These are phyloP conservation scores for Sardina pilchardus DNA, from an alignment of 2,113 vertebrate species.

Conservation along the genomic window DNA sequence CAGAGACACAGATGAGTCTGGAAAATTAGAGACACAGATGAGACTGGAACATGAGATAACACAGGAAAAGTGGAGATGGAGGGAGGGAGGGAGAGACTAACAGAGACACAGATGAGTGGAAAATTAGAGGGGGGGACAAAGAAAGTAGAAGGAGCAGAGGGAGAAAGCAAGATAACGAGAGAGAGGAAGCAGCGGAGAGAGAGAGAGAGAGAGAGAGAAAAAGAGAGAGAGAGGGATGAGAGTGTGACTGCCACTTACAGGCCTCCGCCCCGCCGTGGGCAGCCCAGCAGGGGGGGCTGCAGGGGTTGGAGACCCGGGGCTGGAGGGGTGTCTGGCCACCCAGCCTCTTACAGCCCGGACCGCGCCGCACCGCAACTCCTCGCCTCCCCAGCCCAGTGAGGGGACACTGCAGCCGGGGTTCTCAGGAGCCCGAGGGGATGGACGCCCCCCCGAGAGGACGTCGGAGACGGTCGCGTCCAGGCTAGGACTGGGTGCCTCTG, in stretches of 20 bases:
- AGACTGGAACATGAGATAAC: too few relatives aligned
- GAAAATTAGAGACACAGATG: slow-evolving; percentile 38
- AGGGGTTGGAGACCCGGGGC: slow-evolving; percentile 67
- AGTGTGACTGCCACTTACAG: slow-evolving; percentile 88
- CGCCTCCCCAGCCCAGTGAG: background rate
- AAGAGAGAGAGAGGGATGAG: slow-evolving; percentile 37
- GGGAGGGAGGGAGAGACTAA: background rate
- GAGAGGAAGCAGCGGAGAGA: too few relatives aligned
- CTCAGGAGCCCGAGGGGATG: background rate
- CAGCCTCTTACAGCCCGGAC: slow-evolving; percentile 94
- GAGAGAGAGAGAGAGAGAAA: slow-evolving; percentile 36
- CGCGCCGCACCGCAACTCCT: slow-evolving; percentile 57
- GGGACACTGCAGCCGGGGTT: background rate
- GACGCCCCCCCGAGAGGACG: slow-evolving; percentile 36
- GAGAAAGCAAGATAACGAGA: too few relatives aligned
- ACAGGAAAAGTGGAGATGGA: background rate
- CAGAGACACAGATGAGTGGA: background rate
- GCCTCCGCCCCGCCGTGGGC: slow-evolving; percentile 62
- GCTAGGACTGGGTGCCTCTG: slow-evolving; percentile 79
- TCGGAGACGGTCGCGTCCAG: slow-evolving; percentile 66
- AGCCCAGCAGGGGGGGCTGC: slow-evolving; percentile 32
- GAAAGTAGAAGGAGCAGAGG: slow-evolving; percentile 58
- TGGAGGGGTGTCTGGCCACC: slow-evolving; percentile 65
- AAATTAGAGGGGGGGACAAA: slow-evolving; percentile 50
- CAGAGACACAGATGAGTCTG: slow-evolving; percentile 8